phyloP scores from a whole-genome alignment of 1,140 invertebrate genomes.

The Aphelinus atriplicis region DNA sequence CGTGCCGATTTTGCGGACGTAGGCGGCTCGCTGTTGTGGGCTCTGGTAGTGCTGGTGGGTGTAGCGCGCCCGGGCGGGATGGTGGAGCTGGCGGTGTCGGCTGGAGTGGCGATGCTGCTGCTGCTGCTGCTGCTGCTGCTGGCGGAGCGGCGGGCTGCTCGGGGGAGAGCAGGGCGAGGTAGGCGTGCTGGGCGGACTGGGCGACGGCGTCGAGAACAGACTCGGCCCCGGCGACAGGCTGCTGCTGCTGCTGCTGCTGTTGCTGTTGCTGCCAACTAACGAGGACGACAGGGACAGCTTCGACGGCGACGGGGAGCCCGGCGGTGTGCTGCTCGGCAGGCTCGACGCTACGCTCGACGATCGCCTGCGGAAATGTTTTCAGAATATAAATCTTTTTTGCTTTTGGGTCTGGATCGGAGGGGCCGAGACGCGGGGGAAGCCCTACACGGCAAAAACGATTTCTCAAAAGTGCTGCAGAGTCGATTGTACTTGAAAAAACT shows the following conservation, averaged over 20 bases:
- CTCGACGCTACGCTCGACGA: no score
- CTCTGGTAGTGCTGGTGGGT: not conserved
- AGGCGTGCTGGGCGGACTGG: slow-evolving; percentile 44
- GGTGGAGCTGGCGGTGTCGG: slow-evolving; percentile 38
- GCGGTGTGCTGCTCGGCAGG: not conserved
- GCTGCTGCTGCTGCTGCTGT: not conserved
- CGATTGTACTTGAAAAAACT: no score
- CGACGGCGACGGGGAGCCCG: not conserved
- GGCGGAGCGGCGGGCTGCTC: slow-evolving; percentile 33
- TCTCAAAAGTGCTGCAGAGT: no score
- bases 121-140: slow-evolving; percentile 34
- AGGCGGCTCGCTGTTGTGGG: not conserved
- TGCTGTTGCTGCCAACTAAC: not conserved
- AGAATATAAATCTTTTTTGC: no score
- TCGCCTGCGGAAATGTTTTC: no score
- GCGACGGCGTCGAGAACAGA: not conserved
- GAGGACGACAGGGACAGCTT: not conserved
- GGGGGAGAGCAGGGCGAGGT: slow-evolving; percentile 32
- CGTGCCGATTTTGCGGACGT: slow-evolving; percentile 5
- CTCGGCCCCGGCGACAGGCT: not conserved
- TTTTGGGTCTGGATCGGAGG: no score
- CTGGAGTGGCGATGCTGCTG: slow-evolving; percentile 52
- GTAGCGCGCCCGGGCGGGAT: not conserved
- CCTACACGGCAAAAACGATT: no score
- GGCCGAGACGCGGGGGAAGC: no score